Evolutionary conservation across 2,113 vertebrate species (phyloP).

Genomic region (Cinclus mexicanus): DNA sequence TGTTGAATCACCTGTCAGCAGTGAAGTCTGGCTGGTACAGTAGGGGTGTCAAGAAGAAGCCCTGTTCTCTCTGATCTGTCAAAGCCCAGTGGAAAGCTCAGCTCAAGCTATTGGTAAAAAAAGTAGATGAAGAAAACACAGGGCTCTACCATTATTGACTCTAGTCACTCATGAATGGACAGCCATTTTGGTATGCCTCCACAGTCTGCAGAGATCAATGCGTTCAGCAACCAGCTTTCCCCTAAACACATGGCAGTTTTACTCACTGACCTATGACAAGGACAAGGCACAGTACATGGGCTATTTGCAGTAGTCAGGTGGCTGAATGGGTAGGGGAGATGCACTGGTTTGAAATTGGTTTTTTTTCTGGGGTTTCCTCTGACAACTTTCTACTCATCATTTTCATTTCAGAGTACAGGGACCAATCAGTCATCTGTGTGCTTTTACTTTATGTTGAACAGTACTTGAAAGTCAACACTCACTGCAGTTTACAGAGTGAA

Average conservation of each 20-base stretch:
- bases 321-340: neutral
- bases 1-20: neutral
- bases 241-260: neutral
- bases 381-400: slow-evolving; percentile 14
- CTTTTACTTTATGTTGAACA: neutral
- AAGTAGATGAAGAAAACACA: neutral
- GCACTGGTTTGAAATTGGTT: neutral
- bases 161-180: neutral
- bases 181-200: neutral
- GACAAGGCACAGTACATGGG: neutral
- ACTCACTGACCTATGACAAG: neutral
- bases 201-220: neutral
- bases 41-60: neutral
- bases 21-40: neutral
- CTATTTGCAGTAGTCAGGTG: neutral
- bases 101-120: neutral
- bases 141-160: neutral
- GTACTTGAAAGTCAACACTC: slow-evolving; percentile 60
- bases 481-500: slow-evolving; percentile 48
- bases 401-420: slow-evolving; percentile 14
- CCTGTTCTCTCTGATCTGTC: neutral
- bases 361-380: slow-evolving; percentile 27
- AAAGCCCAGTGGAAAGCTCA: neutral
- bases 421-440: neutral
- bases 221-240: neutral